Percentiles rank a stretch among this genome's conserved stretches.
These are phyloP conservation scores for Podarcis muralis DNA, from an alignment of 2,113 vertebrate species.

Conservation along the genomic window DNA sequence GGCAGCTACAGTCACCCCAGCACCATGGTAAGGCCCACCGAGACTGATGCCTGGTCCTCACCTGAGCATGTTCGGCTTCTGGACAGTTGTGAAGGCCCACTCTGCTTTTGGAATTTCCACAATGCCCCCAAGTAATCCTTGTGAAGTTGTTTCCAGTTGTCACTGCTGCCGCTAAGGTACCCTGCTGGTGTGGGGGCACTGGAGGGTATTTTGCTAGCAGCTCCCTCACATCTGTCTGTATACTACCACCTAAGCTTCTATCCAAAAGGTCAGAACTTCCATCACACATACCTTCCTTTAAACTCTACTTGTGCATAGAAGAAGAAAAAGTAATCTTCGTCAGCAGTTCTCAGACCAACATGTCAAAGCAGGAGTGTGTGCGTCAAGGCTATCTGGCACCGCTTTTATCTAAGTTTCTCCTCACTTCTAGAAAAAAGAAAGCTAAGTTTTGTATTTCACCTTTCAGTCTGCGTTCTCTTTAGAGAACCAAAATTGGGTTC, in stretches of 20 bases:
- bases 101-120: background rate
- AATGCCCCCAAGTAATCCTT: background rate
- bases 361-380: slow-evolving; percentile 34
- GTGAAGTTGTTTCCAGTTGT: background rate
- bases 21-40: background rate
- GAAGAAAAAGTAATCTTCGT: slow-evolving; percentile 46
- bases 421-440: background rate
- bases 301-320: slow-evolving; percentile 14
- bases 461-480: background rate
- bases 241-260: background rate
- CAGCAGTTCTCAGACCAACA: slow-evolving; percentile 52
- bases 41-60: background rate
- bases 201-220: background rate
- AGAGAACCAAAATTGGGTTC: too few relatives aligned
- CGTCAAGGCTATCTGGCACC: fast-evolving
- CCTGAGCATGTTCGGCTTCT: too few relatives aligned
- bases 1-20: background rate
- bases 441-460: background rate
- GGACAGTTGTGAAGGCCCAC: background rate
- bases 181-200: background rate
- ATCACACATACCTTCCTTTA: background rate
- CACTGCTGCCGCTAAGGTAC: background rate
- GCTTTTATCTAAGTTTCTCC: background rate
- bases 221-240: background rate
- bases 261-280: background rate